Conservation (phyloP, 2,797 vertebrate species). For the Scarus forsteni region DNA sequence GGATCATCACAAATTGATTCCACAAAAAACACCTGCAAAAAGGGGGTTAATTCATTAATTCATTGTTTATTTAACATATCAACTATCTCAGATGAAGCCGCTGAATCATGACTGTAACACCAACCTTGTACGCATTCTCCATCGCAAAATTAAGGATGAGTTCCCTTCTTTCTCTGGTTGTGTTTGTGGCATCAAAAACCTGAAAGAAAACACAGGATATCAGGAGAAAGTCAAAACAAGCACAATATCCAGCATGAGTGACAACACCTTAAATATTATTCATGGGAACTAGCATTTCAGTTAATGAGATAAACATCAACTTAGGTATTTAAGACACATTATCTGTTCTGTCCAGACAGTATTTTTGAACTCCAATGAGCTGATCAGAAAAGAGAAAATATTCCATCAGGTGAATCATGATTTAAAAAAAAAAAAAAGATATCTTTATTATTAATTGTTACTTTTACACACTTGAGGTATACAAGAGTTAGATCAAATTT, state of each 20-base stretch:
- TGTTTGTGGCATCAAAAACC: conserved; percentile 99
- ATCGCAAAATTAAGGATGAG: conserved; percentile 92
- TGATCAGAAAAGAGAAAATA: too few relatives aligned
- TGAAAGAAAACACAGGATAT: conserved; percentile 52
- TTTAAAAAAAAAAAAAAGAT: too few relatives aligned
- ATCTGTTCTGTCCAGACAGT: too few relatives aligned
- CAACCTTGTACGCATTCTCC: conserved; percentile 93
- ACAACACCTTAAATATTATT: not conserved
- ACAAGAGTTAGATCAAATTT: too few relatives aligned
- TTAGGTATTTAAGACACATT: too few relatives aligned
- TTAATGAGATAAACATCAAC: too few relatives aligned
- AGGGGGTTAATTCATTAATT: not conserved
- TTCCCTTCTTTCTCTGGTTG: conserved; percentile 94
- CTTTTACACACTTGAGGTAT: too few relatives aligned
- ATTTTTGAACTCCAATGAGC: too few relatives aligned
- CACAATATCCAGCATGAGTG: not conserved
- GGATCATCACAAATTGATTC: conserved; percentile 97
- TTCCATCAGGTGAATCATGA: too few relatives aligned
- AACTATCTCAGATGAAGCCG: not conserved
- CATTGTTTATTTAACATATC: not conserved
- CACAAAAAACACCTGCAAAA: conserved; percentile 94
- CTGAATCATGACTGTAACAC: not conserved
- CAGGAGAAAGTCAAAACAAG: not conserved
- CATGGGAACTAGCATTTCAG: too few relatives aligned
- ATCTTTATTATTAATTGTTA: too few relatives aligned